Evolutionary conservation across 2,113 vertebrate species (phyloP).

Genomic region (Neodon shergylaensis): DNA sequence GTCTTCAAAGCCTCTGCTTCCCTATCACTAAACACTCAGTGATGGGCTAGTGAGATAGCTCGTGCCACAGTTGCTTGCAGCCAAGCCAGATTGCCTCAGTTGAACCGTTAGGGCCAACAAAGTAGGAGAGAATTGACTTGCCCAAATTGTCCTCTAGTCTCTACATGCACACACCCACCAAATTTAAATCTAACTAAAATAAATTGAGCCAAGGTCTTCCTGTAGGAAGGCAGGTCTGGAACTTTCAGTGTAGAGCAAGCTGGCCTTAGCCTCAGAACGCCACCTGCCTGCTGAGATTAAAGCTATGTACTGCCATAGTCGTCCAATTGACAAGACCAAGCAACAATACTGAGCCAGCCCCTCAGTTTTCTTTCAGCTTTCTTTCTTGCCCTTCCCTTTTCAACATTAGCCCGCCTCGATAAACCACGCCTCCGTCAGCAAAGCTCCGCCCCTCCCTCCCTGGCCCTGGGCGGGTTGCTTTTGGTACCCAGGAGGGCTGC

Average conservation of each 20-base stretch:
- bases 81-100: background rate
- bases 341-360: background rate
- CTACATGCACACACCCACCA: background rate
- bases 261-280: background rate
- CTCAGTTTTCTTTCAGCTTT: background rate
- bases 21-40: background rate
- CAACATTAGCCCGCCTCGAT: background rate
- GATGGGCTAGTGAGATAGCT: background rate
- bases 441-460: background rate
- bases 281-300: background rate
- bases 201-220: background rate
- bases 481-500: background rate
- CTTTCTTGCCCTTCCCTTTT: background rate
- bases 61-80: background rate
- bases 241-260: background rate
- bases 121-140: background rate
- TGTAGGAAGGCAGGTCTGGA: background rate
- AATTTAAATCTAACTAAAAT: background rate
- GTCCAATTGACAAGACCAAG: background rate
- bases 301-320: background rate
- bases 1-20: background rate
- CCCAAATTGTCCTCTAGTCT: background rate
- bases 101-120: background rate
- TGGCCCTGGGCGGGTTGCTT: background rate
- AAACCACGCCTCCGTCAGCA: background rate